Evolutionary conservation across 2,888 invertebrate genomes (phyloP).

Genomic region (Drosophila picticornis): DNA sequence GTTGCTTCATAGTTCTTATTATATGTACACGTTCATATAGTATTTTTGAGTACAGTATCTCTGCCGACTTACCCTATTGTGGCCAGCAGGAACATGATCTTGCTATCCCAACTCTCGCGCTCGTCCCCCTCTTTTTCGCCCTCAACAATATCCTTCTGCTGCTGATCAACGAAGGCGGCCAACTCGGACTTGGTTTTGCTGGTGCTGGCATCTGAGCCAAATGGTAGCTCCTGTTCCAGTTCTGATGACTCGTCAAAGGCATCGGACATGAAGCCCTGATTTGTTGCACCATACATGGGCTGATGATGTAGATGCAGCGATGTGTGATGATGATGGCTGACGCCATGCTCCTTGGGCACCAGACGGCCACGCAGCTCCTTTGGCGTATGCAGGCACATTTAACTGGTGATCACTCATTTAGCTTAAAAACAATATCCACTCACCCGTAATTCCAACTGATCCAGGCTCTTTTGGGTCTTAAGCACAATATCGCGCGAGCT

Average conservation of each 20-base stretch:
- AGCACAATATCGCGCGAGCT: slow-evolving; percentile 92
- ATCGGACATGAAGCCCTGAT: slow-evolving; percentile 89
- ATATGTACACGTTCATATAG: neutral
- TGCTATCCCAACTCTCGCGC: slow-evolving; percentile 96
- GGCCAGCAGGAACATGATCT: slow-evolving; percentile 95
- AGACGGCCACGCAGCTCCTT: slow-evolving; percentile 92
- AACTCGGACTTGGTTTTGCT: slow-evolving; percentile 82
- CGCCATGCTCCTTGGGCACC: slow-evolving; percentile 90
- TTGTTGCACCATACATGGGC: slow-evolving; percentile 93
- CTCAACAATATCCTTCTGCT: slow-evolving; percentile 87
- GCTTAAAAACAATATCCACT: slow-evolving; percentile 48
- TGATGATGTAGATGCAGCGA: slow-evolving; percentile 78
- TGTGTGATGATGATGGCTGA: slow-evolving; percentile 86
- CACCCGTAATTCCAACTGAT: slow-evolving; percentile 94
- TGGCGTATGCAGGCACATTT: neutral
- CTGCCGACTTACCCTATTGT: slow-evolving; percentile 89
- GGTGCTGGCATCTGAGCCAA: slow-evolving; percentile 83
- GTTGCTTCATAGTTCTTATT: neutral
- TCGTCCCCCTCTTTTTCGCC: slow-evolving; percentile 90
- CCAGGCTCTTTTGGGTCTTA: slow-evolving; percentile 90
- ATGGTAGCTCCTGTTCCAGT: slow-evolving; percentile 73
- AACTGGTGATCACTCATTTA: neutral
- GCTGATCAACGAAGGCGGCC: slow-evolving; percentile 49
- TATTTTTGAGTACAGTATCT: neutral
- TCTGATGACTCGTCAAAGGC: slow-evolving; percentile 83